Evolutionary conservation across 2,797 vertebrate species (phyloP).

Genomic region (Myiotriccus ornatus): DNA sequence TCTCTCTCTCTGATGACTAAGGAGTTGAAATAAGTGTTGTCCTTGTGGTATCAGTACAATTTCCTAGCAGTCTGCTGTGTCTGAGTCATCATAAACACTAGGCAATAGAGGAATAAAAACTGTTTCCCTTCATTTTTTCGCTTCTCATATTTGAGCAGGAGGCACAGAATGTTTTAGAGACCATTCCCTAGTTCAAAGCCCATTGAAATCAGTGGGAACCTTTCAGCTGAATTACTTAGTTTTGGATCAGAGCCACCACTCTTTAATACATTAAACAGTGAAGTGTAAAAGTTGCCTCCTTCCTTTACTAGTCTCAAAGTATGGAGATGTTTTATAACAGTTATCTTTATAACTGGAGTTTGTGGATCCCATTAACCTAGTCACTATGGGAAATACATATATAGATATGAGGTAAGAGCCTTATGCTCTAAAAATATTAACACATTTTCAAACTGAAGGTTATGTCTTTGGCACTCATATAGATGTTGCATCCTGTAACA

Average conservation of each 20-base stretch:
- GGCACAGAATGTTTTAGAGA: background rate
- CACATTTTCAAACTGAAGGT: background rate
- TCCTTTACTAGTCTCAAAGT: background rate
- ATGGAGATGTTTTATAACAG: background rate
- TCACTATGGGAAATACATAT: background rate
- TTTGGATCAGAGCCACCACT: background rate
- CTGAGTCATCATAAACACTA: conserved; percentile 43
- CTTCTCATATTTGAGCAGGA: background rate
- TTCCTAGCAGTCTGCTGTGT: conserved; percentile 33
- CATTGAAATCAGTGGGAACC: background rate
- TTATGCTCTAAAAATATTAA: background rate
- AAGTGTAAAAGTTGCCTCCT: background rate
- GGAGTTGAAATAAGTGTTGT: conserved; percentile 32
- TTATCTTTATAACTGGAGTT: background rate
- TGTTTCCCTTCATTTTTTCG: conserved; percentile 19
- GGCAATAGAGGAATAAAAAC: background rate
- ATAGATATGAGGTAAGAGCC: background rate
- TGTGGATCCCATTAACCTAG: background rate
- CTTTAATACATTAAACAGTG: background rate
- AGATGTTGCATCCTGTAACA: background rate
- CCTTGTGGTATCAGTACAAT: conserved; percentile 28
- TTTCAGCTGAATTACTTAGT: background rate
- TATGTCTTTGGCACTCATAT: background rate
- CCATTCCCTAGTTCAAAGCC: background rate
- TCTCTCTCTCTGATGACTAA: conserved; percentile 39